Evolutionary conservation across 2,888 invertebrate species (phyloP).

Genomic region (Linnaemya vulpina): DNA sequence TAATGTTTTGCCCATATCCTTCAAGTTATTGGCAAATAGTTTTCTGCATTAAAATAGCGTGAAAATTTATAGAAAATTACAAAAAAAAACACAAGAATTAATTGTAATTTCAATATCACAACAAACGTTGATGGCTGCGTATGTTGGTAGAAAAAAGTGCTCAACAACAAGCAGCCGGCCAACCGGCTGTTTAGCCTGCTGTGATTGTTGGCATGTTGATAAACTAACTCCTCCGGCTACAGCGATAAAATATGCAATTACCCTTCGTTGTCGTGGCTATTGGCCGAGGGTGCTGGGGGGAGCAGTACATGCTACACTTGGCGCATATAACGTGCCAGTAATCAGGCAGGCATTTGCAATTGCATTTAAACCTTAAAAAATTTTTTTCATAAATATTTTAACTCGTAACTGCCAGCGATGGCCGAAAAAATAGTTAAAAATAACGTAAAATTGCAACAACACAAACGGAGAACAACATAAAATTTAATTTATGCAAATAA

Average conservation of each 20-base stretch:
- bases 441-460: not conserved
- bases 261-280: not conserved
- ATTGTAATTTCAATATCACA: constrained; percentile 46
- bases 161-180: constrained; percentile 29
- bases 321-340: not conserved
- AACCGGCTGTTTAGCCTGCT: constrained; percentile 45
- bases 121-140: not conserved
- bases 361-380: constrained; percentile 45
- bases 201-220: constrained; percentile 61
- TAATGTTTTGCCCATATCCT: constrained; percentile 28
- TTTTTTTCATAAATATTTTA: constrained; percentile 6
- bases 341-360: constrained; percentile 30
- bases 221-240: constrained; percentile 45
- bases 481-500: constrained; percentile 80
- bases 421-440: constrained; percentile 29
- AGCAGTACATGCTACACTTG: not conserved
- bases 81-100: too few relatives aligned
- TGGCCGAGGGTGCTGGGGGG: not conserved
- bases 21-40: not conserved
- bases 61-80: constrained; percentile 20
- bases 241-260: constrained; percentile 60
- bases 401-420: constrained; percentile 6
- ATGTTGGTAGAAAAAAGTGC: constrained; percentile 27
- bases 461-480: not conserved
- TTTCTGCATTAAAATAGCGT: constrained; percentile 38